Evolutionary conservation across 2,797 vertebrate genomes (phyloP).

Genomic region (Myotis planiceps): DNA sequence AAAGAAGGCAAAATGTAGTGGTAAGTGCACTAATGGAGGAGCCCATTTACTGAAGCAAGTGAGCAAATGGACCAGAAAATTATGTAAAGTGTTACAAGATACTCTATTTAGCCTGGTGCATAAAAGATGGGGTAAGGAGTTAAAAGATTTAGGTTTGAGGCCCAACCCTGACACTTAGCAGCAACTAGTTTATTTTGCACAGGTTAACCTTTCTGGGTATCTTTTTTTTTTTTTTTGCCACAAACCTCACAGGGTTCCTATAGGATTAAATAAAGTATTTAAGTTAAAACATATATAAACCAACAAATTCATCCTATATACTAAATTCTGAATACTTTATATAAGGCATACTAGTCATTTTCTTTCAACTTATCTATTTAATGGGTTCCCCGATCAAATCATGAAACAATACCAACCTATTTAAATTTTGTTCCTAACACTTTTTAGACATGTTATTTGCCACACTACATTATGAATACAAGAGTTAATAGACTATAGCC

Average conservation of each 20-base stretch:
- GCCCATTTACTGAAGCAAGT: conserved; percentile 65
- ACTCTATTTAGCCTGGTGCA: conserved; percentile 56
- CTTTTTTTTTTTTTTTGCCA: neutral
- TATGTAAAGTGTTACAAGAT: conserved; percentile 73
- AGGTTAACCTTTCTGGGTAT: neutral
- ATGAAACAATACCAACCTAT: conserved; percentile 48
- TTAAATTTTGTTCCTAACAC: conserved; percentile 62
- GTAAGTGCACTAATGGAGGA: conserved; percentile 66
- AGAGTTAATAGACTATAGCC: conserved; percentile 55
- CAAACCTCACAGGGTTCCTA: neutral
- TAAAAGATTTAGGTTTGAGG: conserved; percentile 17
- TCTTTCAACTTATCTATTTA: conserved; percentile 46
- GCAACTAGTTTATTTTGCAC: neutral
- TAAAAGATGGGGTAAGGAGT: conserved; percentile 48
- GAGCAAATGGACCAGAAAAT: conserved; percentile 76
- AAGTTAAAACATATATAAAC: conserved; percentile 4
- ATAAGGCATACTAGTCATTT: neutral
- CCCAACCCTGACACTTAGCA: neutral
- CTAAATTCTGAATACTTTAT: conserved; percentile 43
- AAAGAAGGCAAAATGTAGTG: conserved; percentile 59
- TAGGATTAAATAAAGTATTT: neutral
- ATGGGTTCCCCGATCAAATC: conserved; percentile 39
- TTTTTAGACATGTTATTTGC: conserved; percentile 44
- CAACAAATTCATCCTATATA: neutral
- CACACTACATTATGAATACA: conserved; percentile 26